A percentile compares a stretch with the other conserved stretches of the same genome.
Conservation (phyloP, 1,140 invertebrate species). For the Macrotrachela quadricornifera region DNA sequence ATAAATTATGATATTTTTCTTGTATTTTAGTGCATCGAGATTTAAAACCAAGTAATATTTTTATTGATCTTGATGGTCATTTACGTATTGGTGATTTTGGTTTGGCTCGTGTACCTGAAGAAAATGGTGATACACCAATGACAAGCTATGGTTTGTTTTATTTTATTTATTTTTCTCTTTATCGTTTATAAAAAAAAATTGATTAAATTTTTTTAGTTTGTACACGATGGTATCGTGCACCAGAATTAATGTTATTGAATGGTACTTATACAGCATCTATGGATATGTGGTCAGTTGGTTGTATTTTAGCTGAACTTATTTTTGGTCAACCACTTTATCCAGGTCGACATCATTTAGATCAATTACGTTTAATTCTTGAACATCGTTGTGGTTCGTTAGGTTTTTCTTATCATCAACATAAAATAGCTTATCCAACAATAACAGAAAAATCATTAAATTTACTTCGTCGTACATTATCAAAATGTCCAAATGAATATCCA, state of each 20-base stretch:
- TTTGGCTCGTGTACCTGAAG: not conserved
- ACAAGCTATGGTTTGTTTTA: too few relatives aligned
- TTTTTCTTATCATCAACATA: too few relatives aligned
- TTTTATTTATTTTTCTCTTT: too few relatives aligned
- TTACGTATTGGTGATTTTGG: conserved; percentile 7
- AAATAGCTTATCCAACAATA: too few relatives aligned
- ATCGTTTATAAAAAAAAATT: too few relatives aligned
- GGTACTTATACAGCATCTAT: conserved; percentile 3
- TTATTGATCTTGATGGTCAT: not conserved
- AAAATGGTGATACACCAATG: too few relatives aligned
- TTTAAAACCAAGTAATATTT: conserved; percentile 6
- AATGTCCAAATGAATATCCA: too few relatives aligned
- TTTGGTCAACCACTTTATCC: conserved; percentile 29
- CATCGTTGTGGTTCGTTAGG: too few relatives aligned
- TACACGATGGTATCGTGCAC: conserved; percentile 7
- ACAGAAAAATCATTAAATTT: too few relatives aligned
- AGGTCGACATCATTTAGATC: conserved; percentile 28
- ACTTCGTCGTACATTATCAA: too few relatives aligned
- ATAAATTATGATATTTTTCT: too few relatives aligned
- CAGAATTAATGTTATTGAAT: conserved; percentile 10
- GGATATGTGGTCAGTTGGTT: conserved; percentile 11
- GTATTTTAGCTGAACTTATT: conserved; percentile 12
- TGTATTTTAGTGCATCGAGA: not conserved
- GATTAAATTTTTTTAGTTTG: too few relatives aligned
- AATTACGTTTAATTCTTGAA: conserved; percentile 13